These are phyloP conservation scores for Plecturocebus donacophilus DNA, from an alignment of 2,113 vertebrate genomes.

Conservation along the genomic window DNA sequence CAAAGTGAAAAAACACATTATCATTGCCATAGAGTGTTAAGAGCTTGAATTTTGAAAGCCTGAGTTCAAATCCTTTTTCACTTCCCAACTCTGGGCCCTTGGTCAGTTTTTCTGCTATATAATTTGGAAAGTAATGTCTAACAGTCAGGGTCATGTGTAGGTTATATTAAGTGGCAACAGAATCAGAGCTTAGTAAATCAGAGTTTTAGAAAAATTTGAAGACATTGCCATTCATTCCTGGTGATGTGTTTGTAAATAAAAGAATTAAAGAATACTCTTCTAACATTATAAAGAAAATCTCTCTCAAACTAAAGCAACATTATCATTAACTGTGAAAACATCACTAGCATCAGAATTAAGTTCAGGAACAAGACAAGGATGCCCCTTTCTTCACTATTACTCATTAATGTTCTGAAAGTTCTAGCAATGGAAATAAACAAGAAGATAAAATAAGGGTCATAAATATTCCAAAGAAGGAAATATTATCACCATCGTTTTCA, in stretches of 20 bases:
- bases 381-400: background rate
- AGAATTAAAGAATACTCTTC: background rate
- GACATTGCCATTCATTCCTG: background rate
- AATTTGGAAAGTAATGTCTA: constrained; percentile 33
- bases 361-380: constrained; percentile 6
- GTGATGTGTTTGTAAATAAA: constrained; percentile 34
- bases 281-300: background rate
- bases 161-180: background rate
- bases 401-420: background rate
- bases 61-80: background rate
- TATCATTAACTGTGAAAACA: background rate
- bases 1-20: background rate
- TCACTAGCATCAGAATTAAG: background rate
- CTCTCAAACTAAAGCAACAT: background rate
- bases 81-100: background rate
- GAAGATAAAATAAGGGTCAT: constrained; percentile 40
- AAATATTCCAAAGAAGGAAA: constrained; percentile 49
- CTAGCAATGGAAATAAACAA: constrained; percentile 46
- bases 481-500: constrained; percentile 48
- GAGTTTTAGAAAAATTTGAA: constrained; percentile 48
- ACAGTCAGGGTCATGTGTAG: background rate
- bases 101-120: background rate
- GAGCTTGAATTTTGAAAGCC: background rate
- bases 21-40: background rate
- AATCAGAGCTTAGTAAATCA: background rate